Conservation (phyloP, 2,113 vertebrate genomes). For the Phalacrocorax brasilianus region DNA sequence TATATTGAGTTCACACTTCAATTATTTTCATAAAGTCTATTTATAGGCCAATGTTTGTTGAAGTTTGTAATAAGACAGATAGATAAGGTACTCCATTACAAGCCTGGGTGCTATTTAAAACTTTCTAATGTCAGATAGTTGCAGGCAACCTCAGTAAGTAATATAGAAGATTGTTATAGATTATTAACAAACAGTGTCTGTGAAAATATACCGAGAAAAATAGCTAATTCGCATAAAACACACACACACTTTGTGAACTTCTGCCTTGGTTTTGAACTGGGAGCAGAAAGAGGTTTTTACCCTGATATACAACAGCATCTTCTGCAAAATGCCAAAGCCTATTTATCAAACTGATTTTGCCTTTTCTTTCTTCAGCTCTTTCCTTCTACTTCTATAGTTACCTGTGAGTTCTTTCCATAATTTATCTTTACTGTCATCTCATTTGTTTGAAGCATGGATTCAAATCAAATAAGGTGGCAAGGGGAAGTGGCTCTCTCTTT, state of each 20-base stretch:
- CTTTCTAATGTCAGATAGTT: neutral
- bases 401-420: neutral
- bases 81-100: neutral
- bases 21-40: conserved; percentile 45
- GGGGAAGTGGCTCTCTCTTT: neutral
- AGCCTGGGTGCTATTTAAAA: conserved; percentile 34
- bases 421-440: neutral
- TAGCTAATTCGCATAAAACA: neutral
- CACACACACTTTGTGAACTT: neutral
- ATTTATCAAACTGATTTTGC: neutral
- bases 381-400: neutral
- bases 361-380: neutral
- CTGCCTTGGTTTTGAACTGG: neutral
- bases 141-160: neutral
- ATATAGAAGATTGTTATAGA: neutral
- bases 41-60: conserved; percentile 43
- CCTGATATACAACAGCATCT: neutral
- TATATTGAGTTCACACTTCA: neutral
- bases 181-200: neutral
- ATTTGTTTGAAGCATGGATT: neutral
- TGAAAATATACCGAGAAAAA: neutral
- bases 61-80: conserved; percentile 6
- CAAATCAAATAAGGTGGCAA: neutral
- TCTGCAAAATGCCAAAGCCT: neutral
- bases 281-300: neutral